phyloP scores from a whole-genome alignment of 2,888 invertebrate genomes.

The Eilema griseolum region DNA sequence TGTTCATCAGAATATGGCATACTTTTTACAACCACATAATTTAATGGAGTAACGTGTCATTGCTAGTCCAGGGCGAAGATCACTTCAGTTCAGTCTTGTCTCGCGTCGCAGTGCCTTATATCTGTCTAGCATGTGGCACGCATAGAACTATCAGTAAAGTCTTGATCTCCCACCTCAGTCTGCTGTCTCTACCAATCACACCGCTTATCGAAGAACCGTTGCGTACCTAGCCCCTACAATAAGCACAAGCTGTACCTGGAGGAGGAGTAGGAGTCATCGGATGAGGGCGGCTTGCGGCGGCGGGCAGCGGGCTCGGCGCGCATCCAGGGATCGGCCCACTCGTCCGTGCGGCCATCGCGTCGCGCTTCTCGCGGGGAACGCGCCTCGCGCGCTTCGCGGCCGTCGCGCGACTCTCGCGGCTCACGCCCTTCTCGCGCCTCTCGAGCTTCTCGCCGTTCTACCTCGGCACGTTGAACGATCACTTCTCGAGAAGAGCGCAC shows the following conservation, averaged over 20 bases:
- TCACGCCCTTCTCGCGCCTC: constrained; percentile 59
- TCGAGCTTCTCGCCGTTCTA: constrained; percentile 65
- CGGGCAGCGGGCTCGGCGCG: constrained; percentile 86
- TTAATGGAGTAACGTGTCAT: background rate
- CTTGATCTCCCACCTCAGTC: background rate
- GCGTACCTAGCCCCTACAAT: constrained; percentile 5
- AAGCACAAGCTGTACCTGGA: constrained; percentile 67
- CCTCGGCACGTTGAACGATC: constrained; percentile 90
- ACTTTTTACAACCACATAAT: background rate
- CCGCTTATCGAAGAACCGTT: background rate
- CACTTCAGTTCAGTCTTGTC: no score
- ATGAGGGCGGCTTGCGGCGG: constrained; percentile 74
- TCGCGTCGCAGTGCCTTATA: no score
- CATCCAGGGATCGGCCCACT: constrained; percentile 99
- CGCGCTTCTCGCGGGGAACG: constrained; percentile 43
- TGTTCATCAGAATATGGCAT: background rate
- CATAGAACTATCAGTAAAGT: background rate
- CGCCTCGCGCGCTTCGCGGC: constrained; percentile 84
- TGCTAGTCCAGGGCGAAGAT: no score
- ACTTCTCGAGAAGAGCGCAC: constrained; percentile 88
- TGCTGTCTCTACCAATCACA: background rate
- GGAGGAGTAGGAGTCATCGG: constrained; percentile 82
- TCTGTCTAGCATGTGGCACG: no score
- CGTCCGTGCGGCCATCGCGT: constrained; percentile 89
- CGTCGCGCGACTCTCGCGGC: constrained; percentile 56